Evolutionary conservation across 2,888 invertebrate genomes (phyloP).

Genomic region (Eupelmus urozonus): DNA sequence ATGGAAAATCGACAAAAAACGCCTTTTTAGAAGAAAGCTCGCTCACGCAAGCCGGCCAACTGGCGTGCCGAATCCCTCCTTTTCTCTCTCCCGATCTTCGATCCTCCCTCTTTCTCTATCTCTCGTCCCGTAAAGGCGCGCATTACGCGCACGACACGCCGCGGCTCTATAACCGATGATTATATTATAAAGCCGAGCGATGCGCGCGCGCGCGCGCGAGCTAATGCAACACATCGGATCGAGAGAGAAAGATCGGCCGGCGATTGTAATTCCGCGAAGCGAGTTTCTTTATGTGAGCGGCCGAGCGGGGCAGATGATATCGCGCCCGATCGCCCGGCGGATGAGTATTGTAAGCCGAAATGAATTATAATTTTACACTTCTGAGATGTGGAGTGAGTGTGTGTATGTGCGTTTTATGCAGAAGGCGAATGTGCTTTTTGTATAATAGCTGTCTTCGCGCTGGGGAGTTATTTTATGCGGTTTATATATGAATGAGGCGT

Average conservation of each 20-base stretch:
- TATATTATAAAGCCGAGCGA: slow-evolving; percentile 26
- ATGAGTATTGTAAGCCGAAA: background rate
- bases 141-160: slow-evolving; percentile 58
- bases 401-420: no score
- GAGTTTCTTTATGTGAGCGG: slow-evolving; percentile 6
- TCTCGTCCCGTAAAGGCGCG: slow-evolving; percentile 24
- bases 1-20: slow-evolving; percentile 73
- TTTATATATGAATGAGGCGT: no score
- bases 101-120: slow-evolving; percentile 57
- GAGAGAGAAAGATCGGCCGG: slow-evolving; percentile 6
- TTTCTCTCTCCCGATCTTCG: no score
- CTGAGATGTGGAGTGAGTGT: no score
- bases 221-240: slow-evolving; percentile 25
- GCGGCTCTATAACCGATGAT: slow-evolving; percentile 31
- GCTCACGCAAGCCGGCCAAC: slow-evolving; percentile 66
- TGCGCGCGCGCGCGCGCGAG: background rate
- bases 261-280: slow-evolving; percentile 28
- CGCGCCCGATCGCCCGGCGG: slow-evolving; percentile 8
- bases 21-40: slow-evolving; percentile 61
- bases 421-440: no score
- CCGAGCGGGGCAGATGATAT: slow-evolving; percentile 21
- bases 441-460: no score
- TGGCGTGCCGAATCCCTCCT: slow-evolving; percentile 69
- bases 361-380: no score
- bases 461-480: no score